Evolutionary conservation across 2,113 vertebrate species (phyloP).

Genomic region (Dolichotis patagonum): DNA sequence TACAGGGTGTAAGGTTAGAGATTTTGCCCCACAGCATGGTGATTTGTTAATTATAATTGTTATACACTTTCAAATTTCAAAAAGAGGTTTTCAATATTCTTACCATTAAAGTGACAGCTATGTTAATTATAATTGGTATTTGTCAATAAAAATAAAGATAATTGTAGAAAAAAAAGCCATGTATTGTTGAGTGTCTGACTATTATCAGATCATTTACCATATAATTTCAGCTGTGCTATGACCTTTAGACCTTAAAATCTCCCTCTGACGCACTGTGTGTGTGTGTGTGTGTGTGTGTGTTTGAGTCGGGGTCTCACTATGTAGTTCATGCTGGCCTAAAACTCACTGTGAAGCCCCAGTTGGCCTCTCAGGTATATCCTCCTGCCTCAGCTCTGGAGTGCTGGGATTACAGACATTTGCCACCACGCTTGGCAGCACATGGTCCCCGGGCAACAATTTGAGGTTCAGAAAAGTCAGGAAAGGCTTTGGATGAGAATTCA

Average conservation of each 20-base stretch:
- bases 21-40: neutral
- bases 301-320: neutral
- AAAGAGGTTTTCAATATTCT: neutral
- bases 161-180: constrained; percentile 2
- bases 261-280: neutral
- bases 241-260: neutral
- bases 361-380: neutral
- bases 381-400: neutral
- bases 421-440: neutral
- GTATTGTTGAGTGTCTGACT: neutral
- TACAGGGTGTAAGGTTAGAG: neutral
- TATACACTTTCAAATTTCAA: neutral
- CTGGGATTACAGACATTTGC: neutral
- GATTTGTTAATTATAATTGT: neutral
- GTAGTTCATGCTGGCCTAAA: neutral
- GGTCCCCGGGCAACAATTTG: neutral
- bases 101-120: neutral
- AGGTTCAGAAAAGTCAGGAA: neutral
- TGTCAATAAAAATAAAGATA: neutral
- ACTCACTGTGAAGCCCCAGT: too few species aligned
- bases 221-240: neutral
- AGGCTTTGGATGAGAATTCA: neutral
- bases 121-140: neutral
- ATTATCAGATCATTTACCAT: neutral
- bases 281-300: too few species aligned